These are phyloP conservation scores for Pantala flavescens DNA, from an alignment of 1,140 invertebrate species.

Conservation along the genomic window DNA sequence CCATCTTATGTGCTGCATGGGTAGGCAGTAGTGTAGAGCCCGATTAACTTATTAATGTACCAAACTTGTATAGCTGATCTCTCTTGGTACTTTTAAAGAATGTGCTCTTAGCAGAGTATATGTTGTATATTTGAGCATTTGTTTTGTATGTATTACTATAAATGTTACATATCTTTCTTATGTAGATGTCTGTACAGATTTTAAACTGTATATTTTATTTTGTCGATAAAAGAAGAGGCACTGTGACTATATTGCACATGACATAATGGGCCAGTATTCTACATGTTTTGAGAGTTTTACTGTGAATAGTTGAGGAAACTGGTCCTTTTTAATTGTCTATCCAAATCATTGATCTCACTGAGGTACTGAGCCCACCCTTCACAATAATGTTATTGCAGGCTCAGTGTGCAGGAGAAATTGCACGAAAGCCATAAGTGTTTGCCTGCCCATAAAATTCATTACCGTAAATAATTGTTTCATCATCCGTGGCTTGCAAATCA, in stretches of 20 bases:
- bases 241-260: slow-evolving; percentile 9
- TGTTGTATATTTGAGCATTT: slow-evolving; percentile 7
- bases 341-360: not conserved
- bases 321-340: not conserved
- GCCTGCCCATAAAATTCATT: slow-evolving; percentile 1
- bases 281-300: not conserved
- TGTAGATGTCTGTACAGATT: slow-evolving; percentile 9
- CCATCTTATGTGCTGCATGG: slow-evolving; percentile 2
- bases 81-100: not conserved
- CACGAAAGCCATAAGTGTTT: not conserved
- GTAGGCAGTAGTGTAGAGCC: not conserved
- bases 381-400: not conserved
- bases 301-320: not conserved
- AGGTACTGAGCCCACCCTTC: not conserved
- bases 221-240: not conserved
- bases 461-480: not conserved
- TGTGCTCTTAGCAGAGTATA: slow-evolving; percentile 9
- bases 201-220: slow-evolving; percentile 7
- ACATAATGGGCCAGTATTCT: not conserved
- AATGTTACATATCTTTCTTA: slow-evolving; percentile 10
- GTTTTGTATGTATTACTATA: slow-evolving; percentile 4
- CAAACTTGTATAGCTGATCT: slow-evolving; percentile 5
- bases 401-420: not conserved
- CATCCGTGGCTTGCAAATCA: not conserved
- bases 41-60: not conserved